These are phyloP conservation scores for Willowsia nigromaculata DNA, from an alignment of 2,888 invertebrate species.

Conservation along the genomic window DNA sequence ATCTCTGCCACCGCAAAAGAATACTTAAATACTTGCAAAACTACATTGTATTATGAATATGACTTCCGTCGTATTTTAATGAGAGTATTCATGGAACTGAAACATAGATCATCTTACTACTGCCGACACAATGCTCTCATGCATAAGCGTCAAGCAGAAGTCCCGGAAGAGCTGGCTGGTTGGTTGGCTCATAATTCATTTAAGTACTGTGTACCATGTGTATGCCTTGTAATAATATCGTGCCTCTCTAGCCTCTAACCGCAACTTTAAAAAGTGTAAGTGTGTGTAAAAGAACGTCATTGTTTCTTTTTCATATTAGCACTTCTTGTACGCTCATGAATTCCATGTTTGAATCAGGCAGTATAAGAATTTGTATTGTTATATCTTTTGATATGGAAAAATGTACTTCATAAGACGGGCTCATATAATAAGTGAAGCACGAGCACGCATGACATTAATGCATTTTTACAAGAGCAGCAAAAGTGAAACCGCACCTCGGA, in stretches of 20 bases:
- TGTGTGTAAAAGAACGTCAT: constrained; percentile 26
- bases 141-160: neutral
- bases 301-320: constrained; percentile 38
- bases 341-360: constrained; percentile 10
- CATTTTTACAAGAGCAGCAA: neutral
- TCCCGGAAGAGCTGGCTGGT: constrained; percentile 22
- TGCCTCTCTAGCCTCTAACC: constrained; percentile 1
- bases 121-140: too few relatives aligned
- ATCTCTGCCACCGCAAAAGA: neutral
- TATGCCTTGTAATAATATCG: neutral
- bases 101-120: neutral
- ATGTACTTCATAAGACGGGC: neutral
- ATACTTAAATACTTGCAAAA: neutral
- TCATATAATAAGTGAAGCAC: constrained; percentile 13
- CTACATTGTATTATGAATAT: neutral
- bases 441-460: constrained; percentile 31
- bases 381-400: neutral
- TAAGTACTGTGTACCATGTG: neutral
- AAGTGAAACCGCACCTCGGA: neutral
- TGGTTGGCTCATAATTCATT: constrained; percentile 34
- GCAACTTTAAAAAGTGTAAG: neutral
- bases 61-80: constrained; percentile 19
- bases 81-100: neutral
- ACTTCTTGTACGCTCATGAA: constrained; percentile 32
- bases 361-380: neutral